These are phyloP conservation scores for Melinopterus prodromus DNA, from an alignment of 2,888 invertebrate species.

Conservation along the genomic window DNA sequence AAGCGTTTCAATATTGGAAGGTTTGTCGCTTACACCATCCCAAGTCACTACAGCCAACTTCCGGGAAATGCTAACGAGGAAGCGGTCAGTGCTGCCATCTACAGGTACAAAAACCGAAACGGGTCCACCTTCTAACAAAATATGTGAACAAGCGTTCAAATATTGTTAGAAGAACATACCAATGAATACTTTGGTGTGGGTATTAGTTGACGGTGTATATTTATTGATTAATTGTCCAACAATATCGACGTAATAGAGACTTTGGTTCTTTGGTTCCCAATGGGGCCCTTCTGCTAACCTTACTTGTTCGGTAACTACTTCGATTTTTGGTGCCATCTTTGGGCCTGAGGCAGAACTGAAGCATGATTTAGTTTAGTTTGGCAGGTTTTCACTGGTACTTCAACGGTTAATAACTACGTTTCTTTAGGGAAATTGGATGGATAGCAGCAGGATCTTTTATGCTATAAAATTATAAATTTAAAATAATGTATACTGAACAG, in stretches of 20 bases:
- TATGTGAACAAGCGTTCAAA: conserved; percentile 14
- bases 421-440: too few species aligned
- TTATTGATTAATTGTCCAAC: conserved; percentile 64
- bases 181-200: conserved; percentile 63
- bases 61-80: conserved; percentile 70
- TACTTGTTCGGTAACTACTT: conserved; percentile 62
- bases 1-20: conserved; percentile 62
- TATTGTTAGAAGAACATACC: conserved; percentile 54
- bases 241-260: conserved; percentile 74
- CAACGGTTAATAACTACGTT: too few species aligned
- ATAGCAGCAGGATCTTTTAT: too few species aligned
- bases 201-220: conserved; percentile 61
- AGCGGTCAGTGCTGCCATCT: conserved; percentile 67
- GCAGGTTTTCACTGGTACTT: too few species aligned
- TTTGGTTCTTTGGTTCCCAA: conserved; percentile 69
- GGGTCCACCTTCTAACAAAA: conserved; percentile 53
- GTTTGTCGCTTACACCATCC: conserved; percentile 66
- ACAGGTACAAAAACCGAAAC: conserved; percentile 71
- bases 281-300: conserved; percentile 77
- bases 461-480: too few species aligned
- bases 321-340: conserved; percentile 60
- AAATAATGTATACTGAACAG: too few species aligned
- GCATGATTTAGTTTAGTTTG: too few species aligned
- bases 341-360: too few species aligned
- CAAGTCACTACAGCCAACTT: conserved; percentile 69